A percentile compares a stretch with the other conserved stretches of the same genome.
Conservation (phyloP, 2,113 vertebrate genomes). For the Illadopsis cleaveri region DNA sequence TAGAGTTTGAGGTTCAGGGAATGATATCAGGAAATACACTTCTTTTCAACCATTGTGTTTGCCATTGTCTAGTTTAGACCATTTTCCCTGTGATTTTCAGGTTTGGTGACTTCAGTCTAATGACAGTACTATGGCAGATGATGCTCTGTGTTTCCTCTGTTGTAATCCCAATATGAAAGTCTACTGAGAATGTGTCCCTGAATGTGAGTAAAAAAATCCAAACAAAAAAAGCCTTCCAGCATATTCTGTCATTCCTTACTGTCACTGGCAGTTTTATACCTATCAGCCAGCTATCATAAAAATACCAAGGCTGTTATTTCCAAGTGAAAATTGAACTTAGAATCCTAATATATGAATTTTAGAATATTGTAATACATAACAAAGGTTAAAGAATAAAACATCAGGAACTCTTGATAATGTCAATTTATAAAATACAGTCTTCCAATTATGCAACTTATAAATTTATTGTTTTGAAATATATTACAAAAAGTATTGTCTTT, state of each 20-base stretch:
- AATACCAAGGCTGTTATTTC: not conserved
- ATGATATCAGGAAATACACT: not conserved
- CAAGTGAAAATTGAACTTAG: not conserved
- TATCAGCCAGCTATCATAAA: not conserved
- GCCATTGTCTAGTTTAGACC: not conserved
- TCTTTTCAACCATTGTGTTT: not conserved
- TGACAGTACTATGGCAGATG: not conserved
- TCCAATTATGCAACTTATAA: not conserved
- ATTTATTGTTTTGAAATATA: not conserved
- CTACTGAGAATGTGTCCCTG: not conserved
- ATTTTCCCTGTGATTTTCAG: not conserved
- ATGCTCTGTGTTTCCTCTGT: not conserved
- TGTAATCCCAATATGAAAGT: not conserved
- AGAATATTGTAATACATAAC: not conserved
- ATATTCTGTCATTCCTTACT: not conserved
- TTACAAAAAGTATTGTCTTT: not conserved
- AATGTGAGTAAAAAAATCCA: not conserved
- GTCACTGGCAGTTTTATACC: not conserved
- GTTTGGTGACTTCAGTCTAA: not conserved
- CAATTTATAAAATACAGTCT: not conserved
- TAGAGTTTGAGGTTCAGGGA: not conserved
- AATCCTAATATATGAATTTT: not conserved
- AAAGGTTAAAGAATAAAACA: not conserved
- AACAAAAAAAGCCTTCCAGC: not conserved
- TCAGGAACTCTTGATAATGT: not conserved